Conservation (phyloP, 2,113 vertebrate genomes). For the Grammomys surdaster region DNA sequence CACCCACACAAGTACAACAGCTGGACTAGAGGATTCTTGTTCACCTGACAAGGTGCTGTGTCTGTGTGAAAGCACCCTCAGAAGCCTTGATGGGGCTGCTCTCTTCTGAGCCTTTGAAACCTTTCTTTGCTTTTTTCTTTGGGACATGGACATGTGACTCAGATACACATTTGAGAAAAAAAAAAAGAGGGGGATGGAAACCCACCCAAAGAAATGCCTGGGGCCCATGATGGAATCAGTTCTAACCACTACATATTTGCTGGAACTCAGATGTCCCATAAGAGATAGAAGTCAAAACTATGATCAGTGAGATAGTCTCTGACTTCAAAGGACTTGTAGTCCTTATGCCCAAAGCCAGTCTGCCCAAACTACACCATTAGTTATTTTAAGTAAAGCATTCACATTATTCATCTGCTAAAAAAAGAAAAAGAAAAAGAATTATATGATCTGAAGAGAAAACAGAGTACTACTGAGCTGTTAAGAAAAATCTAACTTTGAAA, state of each 20-base stretch:
- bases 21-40: neutral
- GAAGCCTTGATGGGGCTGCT: neutral
- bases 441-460: neutral
- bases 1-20: neutral
- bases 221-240: neutral
- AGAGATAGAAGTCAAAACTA: neutral
- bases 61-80: neutral
- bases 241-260: neutral
- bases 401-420: neutral
- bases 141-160: neutral
- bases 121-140: neutral
- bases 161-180: neutral
- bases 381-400: neutral
- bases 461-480: neutral
- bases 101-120: slow-evolving; percentile 6
- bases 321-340: neutral
- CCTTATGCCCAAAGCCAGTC: neutral
- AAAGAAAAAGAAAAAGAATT: neutral
- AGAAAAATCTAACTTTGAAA: neutral
- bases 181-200: neutral
- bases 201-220: neutral
- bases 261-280: neutral
- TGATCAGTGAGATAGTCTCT: neutral
- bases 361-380: neutral
- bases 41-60: neutral